A percentile compares a stretch with the other conserved stretches of the same genome.
These are phyloP conservation scores for Nerophis lumbriciformis DNA, from an alignment of 2,113 vertebrate genomes.

Conservation along the genomic window DNA sequence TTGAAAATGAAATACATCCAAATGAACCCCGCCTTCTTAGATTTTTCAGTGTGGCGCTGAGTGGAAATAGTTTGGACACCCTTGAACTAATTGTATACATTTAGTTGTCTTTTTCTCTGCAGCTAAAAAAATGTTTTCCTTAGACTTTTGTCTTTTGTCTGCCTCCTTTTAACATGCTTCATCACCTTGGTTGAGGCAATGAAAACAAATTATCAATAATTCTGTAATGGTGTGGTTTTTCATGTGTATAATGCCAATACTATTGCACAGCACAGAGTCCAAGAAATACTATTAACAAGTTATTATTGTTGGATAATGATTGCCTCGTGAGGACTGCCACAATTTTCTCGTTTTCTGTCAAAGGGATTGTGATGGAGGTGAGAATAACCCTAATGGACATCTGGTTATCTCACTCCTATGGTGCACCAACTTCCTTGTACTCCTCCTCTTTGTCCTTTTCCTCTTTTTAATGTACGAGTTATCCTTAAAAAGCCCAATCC, in stretches of 20 bases:
- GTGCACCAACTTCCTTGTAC: slow-evolving; percentile 27
- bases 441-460: slow-evolving; percentile 7
- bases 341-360: slow-evolving; percentile 8
- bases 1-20: too few species aligned
- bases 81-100: neutral
- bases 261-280: neutral
- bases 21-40: too few species aligned
- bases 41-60: too few species aligned
- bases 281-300: neutral
- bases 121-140: neutral
- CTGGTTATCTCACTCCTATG: slow-evolving; percentile 56
- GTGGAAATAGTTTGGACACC: too few species aligned
- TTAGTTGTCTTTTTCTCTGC: neutral
- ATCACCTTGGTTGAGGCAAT: slow-evolving; percentile 12
- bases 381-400: slow-evolving; percentile 49
- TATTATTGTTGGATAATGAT: neutral
- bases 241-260: neutral
- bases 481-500: slow-evolving; percentile 15
- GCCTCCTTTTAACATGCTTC: slow-evolving; percentile 22
- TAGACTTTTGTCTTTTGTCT: slow-evolving; percentile 16
- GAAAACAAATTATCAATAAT: slow-evolving; percentile 7
- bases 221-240: neutral
- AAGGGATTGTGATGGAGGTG: slow-evolving; percentile 47
- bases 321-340: neutral
- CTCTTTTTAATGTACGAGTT: slow-evolving; percentile 27